phyloP scores from a whole-genome alignment of 2,113 vertebrate genomes.

The Enhydra lutris region DNA sequence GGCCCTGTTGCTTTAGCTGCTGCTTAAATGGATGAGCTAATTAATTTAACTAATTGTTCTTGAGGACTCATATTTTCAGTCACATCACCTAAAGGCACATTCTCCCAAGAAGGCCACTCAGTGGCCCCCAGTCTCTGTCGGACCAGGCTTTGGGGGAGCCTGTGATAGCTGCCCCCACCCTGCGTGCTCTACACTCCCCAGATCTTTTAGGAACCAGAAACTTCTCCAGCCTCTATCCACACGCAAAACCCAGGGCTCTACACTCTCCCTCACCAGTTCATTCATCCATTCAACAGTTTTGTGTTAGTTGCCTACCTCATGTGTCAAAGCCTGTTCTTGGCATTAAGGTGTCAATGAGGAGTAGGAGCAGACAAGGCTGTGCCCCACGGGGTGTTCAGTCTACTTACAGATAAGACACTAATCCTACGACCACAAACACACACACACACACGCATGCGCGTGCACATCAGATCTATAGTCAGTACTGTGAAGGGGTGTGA shows the following conservation, averaged over 20 bases:
- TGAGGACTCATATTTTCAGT: conserved; percentile 20
- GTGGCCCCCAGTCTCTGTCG: rapidly evolving
- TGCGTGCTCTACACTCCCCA: rapidly evolving
- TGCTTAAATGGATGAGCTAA: conserved; percentile 62
- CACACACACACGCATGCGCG: background rate
- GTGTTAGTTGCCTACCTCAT: too few species aligned
- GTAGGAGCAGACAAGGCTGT: background rate
- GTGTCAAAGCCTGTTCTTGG: background rate
- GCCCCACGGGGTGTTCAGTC: background rate
- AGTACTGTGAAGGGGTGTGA: too few species aligned
- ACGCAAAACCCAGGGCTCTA: background rate
- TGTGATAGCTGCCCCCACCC: background rate
- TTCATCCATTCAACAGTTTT: background rate
- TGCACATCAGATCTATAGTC: background rate
- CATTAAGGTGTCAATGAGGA: background rate
- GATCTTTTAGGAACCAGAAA: background rate
- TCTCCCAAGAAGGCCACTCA: background rate
- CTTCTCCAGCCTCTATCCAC: background rate
- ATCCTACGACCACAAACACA: background rate
- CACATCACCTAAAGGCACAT: background rate
- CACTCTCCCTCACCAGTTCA: background rate
- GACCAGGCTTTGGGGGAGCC: background rate
- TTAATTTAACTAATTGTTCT: conserved; percentile 72
- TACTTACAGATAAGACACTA: background rate
- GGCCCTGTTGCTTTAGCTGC: conserved; percentile 23